These are phyloP conservation scores for Morelia viridis DNA, from an alignment of 2,797 vertebrate genomes.

Conservation along the genomic window DNA sequence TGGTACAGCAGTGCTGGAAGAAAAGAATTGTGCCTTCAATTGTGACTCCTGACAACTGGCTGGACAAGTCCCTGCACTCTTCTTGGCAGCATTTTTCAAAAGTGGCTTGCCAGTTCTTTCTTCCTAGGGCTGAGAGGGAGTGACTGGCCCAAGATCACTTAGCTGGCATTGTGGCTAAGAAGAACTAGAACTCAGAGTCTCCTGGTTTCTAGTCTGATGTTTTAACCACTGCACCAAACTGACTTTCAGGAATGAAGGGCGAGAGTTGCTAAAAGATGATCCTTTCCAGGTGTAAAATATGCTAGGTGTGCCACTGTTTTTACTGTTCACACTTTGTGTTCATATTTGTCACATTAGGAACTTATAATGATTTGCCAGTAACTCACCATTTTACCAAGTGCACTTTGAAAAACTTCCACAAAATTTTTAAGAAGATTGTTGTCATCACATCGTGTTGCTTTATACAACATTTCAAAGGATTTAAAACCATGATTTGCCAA, in stretches of 20 bases:
- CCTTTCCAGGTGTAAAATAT: background rate
- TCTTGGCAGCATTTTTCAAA: background rate
- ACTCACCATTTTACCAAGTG: constrained; percentile 89
- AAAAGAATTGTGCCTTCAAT: background rate
- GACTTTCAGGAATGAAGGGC: background rate
- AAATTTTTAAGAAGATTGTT: constrained; percentile 85
- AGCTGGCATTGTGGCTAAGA: background rate
- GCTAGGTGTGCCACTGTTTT: background rate
- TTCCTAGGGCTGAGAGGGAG: background rate
- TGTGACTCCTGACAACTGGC: background rate
- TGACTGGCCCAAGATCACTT: background rate
- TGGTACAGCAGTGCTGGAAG: background rate
- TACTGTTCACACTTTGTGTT: background rate
- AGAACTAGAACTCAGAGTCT: background rate
- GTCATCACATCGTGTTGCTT: constrained; percentile 92
- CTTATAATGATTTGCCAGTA: constrained; percentile 40
- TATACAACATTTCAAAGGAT: constrained; percentile 97
- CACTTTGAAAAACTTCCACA: constrained; percentile 85
- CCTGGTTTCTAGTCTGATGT: no score
- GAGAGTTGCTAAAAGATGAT: background rate
- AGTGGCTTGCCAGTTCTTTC: background rate
- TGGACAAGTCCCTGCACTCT: background rate
- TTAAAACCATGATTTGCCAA: constrained; percentile 95
- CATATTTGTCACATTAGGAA: constrained; percentile 18
- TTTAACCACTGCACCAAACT: background rate